These are phyloP conservation scores for Chlorops oryzae DNA, from an alignment of 1,140 invertebrate genomes.

Conservation along the genomic window DNA sequence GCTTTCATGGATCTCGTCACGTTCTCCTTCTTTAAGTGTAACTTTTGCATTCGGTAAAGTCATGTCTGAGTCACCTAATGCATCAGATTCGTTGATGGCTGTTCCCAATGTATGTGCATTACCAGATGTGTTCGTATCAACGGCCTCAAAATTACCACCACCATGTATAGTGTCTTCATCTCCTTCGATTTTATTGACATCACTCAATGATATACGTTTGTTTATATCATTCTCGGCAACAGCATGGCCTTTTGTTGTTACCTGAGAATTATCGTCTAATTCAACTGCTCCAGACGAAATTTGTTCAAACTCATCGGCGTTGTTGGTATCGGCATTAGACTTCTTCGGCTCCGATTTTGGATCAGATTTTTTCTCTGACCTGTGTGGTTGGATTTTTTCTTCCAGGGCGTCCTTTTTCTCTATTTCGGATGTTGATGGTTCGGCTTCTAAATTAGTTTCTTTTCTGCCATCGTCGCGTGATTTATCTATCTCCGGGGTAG, in stretches of 20 bases:
- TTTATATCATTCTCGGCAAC: background rate
- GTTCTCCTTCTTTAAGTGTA: conserved; percentile 14
- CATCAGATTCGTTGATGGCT: conserved; percentile 25
- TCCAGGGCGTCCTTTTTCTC: too few relatives aligned
- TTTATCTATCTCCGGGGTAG: too few relatives aligned
- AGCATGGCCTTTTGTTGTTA: conserved; percentile 13
- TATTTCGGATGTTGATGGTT: too few relatives aligned
- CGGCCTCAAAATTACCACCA: conserved; percentile 22
- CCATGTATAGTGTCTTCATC: conserved; percentile 2
- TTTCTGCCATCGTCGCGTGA: too few relatives aligned
- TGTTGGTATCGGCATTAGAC: background rate
- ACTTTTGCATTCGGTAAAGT: conserved; percentile 16
- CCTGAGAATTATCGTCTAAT: conserved; percentile 34
- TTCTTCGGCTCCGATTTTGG: too few relatives aligned
- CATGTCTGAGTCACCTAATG: conserved; percentile 18
- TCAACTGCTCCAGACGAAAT: conserved; percentile 40
- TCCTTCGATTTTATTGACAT: conserved; percentile 11
- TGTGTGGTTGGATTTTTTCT: too few relatives aligned
- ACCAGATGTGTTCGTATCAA: conserved; percentile 17
- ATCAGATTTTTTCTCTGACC: too few relatives aligned
- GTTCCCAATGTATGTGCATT: conserved; percentile 13
- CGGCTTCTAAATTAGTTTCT: too few relatives aligned
- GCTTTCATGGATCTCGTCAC: conserved; percentile 43
- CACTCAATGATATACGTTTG: too few relatives aligned
- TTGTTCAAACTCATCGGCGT: conserved; percentile 39